Conservation (phyloP, 2,888 invertebrate genomes). For the Drymonia ruficornis region DNA sequence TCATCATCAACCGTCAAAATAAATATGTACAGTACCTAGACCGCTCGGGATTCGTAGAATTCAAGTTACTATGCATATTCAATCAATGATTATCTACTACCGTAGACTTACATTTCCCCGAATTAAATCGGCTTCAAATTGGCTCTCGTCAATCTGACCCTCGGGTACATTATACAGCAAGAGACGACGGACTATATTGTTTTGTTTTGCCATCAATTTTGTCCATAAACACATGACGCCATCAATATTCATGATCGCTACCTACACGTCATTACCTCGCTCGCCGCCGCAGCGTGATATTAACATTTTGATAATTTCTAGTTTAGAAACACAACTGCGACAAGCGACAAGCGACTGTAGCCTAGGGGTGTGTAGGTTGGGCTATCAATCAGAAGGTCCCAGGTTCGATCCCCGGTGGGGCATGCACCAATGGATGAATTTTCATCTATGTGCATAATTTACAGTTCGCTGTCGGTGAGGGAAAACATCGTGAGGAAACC, state of each 20-base stretch:
- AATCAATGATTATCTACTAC: neutral
- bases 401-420: too few species aligned
- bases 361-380: too few species aligned
- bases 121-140: neutral
- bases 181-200: conserved; percentile 27
- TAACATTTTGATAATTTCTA: conserved; percentile 31
- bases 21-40: too few species aligned
- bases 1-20: too few species aligned
- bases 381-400: too few species aligned
- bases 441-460: too few species aligned
- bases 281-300: conserved; percentile 18
- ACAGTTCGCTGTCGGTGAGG: too few species aligned
- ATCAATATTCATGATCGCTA: conserved; percentile 44
- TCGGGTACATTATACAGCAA: conserved; percentile 18
- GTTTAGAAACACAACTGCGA: conserved; percentile 14
- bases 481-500: too few species aligned
- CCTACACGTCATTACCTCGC: conserved; percentile 32
- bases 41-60: too few species aligned
- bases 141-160: conserved; percentile 11
- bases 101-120: neutral
- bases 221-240: conserved; percentile 37
- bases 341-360: too few species aligned
- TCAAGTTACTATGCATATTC: too few species aligned
- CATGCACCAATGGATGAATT: too few species aligned
- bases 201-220: conserved; percentile 43